A percentile compares a stretch with the other conserved stretches of the same genome.
phyloP scores from a whole-genome alignment of 64 coral and sea anemone genomes.

The Platygyra sinensis region DNA sequence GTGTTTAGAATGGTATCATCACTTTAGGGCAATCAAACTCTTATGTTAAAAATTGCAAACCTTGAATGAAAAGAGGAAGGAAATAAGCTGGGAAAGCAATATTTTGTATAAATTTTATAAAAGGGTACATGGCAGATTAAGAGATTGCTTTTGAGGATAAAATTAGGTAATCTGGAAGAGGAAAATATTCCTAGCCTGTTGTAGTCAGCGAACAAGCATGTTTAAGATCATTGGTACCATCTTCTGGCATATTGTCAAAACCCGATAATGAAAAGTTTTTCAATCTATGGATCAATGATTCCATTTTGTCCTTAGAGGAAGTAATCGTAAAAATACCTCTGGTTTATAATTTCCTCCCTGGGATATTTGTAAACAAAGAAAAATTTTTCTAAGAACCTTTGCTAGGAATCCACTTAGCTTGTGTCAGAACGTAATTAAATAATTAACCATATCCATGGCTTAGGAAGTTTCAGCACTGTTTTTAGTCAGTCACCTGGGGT shows the following conservation, averaged over 20 bases:
- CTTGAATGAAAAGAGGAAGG: neutral
- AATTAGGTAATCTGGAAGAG: no score
- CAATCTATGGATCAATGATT: neutral
- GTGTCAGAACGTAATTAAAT: constrained; percentile 32
- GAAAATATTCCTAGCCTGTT: neutral
- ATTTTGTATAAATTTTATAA: neutral
- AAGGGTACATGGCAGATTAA: neutral
- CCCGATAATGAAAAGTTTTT: neutral
- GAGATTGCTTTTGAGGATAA: no score
- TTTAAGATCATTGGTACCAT: neutral
- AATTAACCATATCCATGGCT: neutral
- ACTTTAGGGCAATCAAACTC: neutral
- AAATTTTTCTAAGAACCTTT: constrained; percentile 13
- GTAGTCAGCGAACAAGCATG: neutral
- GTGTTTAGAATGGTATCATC: neutral
- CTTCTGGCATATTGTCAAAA: neutral
- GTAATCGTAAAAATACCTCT: neutral
- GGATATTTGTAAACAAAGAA: neutral
- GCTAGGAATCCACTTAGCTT: constrained; percentile 17
- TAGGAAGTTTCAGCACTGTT: neutral
- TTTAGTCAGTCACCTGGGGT: constrained; percentile 17
- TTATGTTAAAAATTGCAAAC: neutral
- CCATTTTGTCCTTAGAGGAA: neutral
- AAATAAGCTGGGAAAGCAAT: neutral
- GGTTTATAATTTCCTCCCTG: neutral